phyloP scores from a whole-genome alignment of 2,113 vertebrate species.

The Apistogramma diplotaenia region DNA sequence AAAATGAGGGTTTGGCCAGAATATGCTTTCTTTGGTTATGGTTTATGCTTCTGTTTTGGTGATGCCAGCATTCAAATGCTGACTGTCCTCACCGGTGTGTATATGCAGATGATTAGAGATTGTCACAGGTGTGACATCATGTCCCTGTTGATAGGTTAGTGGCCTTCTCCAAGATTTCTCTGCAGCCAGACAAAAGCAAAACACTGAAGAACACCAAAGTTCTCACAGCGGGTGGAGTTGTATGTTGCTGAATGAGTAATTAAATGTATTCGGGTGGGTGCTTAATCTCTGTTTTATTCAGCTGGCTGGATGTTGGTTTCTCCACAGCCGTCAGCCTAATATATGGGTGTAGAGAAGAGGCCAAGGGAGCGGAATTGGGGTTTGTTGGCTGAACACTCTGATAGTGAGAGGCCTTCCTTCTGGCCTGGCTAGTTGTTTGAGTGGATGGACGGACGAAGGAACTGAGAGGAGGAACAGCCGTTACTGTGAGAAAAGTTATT shows the following conservation, averaged over 20 bases:
- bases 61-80: background rate
- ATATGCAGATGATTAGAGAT: background rate
- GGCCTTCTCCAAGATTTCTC: constrained; percentile 1
- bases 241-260: constrained; percentile 57
- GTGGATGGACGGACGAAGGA: constrained; percentile 27
- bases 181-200: constrained; percentile 20
- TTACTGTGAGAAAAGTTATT: constrained; percentile 64
- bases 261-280: constrained; percentile 60
- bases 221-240: constrained; percentile 37
- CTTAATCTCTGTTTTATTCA: constrained; percentile 71
- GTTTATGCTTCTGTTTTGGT: background rate
- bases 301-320: constrained; percentile 57
- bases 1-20: background rate
- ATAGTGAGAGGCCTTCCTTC: constrained; percentile 50
- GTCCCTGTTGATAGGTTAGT: background rate
- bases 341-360: constrained; percentile 52
- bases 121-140: background rate
- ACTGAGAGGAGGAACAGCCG: constrained; percentile 37
- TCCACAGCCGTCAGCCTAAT: constrained; percentile 61
- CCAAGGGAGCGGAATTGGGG: constrained; percentile 57
- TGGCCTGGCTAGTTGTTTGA: constrained; percentile 24
- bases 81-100: background rate
- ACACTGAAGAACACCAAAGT: constrained; percentile 39
- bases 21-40: background rate
- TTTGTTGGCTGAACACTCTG: constrained; percentile 64